phyloP scores from a whole-genome alignment of 2,888 invertebrate genomes.

The Drosophila greeni region DNA sequence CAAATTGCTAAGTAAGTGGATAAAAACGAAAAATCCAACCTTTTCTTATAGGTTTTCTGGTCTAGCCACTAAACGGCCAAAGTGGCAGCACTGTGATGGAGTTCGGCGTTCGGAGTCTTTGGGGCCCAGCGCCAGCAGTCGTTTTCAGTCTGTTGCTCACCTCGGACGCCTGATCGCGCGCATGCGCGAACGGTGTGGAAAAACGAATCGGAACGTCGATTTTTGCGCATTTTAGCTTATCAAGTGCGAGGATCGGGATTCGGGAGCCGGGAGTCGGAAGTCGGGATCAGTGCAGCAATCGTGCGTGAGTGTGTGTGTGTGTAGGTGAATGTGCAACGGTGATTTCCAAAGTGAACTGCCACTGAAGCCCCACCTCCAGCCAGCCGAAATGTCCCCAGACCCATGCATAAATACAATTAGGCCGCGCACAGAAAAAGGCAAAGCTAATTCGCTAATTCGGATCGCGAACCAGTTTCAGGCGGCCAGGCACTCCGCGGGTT shows the following conservation, averaged over 20 bases:
- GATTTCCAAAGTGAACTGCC: constrained; percentile 60
- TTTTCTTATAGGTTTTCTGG: neutral
- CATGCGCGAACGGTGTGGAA: constrained; percentile 12
- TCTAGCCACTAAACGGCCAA: neutral
- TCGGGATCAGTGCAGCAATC: constrained; percentile 13
- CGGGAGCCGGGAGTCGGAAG: constrained; percentile 6
- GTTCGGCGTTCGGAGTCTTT: constrained; percentile 48
- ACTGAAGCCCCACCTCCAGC: constrained; percentile 8
- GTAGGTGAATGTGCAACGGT: constrained; percentile 58
- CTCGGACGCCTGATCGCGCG: constrained; percentile 15
- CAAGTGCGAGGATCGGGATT: constrained; percentile 30
- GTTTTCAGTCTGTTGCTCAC: constrained; percentile 31
- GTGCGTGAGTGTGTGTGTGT: constrained; percentile 16
- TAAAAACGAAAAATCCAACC: neutral
- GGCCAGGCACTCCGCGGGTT: constrained; percentile 27
- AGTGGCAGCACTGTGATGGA: constrained; percentile 14
- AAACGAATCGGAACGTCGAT: constrained; percentile 10
- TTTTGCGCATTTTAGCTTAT: constrained; percentile 14
- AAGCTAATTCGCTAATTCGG: constrained; percentile 44
- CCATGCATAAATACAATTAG: constrained; percentile 37
- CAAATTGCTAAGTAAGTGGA: neutral
- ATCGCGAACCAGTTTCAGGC: constrained; percentile 39
- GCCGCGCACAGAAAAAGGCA: constrained; percentile 30
- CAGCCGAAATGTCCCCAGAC: constrained; percentile 25
- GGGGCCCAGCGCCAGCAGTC: constrained; percentile 38